These are phyloP conservation scores for Anableps anableps DNA, from an alignment of 2,797 vertebrate species.

Conservation along the genomic window DNA sequence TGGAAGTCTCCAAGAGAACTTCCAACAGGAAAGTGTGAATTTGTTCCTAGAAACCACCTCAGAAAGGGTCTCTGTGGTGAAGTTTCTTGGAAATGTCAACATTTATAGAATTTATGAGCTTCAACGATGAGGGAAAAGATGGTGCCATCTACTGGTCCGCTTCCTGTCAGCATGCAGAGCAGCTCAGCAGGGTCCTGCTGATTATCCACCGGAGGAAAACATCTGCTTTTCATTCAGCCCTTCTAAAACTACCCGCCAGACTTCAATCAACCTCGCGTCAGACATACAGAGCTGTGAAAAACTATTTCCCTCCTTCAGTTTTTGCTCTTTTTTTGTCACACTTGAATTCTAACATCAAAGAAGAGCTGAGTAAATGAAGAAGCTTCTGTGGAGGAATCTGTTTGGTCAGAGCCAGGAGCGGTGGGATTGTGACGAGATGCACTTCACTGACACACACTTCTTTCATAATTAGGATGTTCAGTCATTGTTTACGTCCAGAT, in stretches of 20 bases:
- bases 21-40: background rate
- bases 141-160: background rate
- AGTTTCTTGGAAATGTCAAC: background rate
- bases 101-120: conserved; percentile 5
- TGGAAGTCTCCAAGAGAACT: background rate
- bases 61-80: background rate
- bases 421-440: no score
- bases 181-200: conserved; percentile 1
- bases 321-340: background rate
- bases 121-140: background rate
- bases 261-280: background rate
- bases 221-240: background rate
- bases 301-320: background rate
- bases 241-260: background rate
- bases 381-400: no score
- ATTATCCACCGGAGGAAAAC: conserved; percentile 1
- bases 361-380: background rate
- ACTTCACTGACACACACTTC: no score
- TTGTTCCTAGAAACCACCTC: background rate
- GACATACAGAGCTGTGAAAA: background rate
- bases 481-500: no score
- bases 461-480: no score
- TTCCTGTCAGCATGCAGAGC: background rate
- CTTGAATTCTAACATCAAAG: background rate
- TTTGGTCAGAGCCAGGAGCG: no score